phyloP scores from a whole-genome alignment of 1,140 invertebrate genomes.

The Maconellicoccus hirsutus region DNA sequence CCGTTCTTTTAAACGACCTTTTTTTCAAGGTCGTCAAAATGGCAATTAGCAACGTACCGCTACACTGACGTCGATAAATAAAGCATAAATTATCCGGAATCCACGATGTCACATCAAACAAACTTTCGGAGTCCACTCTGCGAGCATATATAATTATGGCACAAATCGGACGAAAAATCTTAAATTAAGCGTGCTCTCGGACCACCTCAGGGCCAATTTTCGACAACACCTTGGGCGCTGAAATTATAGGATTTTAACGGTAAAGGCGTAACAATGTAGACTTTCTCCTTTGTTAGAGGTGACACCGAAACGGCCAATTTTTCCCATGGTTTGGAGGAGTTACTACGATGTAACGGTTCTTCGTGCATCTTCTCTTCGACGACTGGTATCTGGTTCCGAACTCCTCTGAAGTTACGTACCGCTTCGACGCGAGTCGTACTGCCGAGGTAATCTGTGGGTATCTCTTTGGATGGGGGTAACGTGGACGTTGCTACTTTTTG shows the following conservation, averaged over 20 bases:
- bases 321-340: constrained; percentile 40
- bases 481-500: not conserved
- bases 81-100: too few relatives aligned
- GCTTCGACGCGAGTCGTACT: not conserved
- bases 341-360: not conserved
- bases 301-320: constrained; percentile 53
- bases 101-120: too few relatives aligned
- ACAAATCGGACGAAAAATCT: too few relatives aligned
- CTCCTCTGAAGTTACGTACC: not conserved
- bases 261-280: constrained; percentile 63
- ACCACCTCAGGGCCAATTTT: not conserved
- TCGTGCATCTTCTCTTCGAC: not conserved
- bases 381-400: not conserved
- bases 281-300: constrained; percentile 57
- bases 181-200: too few relatives aligned
- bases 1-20: too few relatives aligned
- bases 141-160: too few relatives aligned
- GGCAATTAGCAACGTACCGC: too few relatives aligned
- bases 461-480: not conserved
- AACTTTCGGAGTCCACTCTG: too few relatives aligned
- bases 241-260: constrained; percentile 31
- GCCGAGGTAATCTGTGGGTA: not conserved
- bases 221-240: not conserved
- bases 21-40: too few relatives aligned
- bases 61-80: too few relatives aligned